Base-by-base conservation (phyloP, 2,797 vertebrate genomes). In the Neomorphus geoffroyi region DNA sequence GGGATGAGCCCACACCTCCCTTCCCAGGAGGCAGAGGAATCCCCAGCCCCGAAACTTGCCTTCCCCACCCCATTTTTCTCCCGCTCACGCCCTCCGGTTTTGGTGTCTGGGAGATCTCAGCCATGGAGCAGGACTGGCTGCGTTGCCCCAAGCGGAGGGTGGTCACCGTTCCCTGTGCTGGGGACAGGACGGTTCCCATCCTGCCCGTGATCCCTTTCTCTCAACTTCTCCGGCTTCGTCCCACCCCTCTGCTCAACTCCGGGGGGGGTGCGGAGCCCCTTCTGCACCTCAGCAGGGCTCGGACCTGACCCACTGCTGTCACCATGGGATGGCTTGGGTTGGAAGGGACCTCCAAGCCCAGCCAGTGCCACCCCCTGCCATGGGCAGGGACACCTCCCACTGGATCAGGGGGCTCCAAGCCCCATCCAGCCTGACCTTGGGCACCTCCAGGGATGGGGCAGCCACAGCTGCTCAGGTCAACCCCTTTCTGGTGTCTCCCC, bases 31-130 rank as follows among this genome's bases (percentile, higher is more conserved):
- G 39, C 65, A 67, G 37, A 60, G 50, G 39, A 54, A 46, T 58
- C 48, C 57, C 65, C 86, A 78, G 62, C 77, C 65, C 77, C 0
- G 3, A 54, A 58, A 88, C 73, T 58, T 27, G 73, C 60, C 27
- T 46, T 86, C 92, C 70, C 78, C 91, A 84, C 86, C 93, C 51
- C 93, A 75, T 87, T 92, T 92, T 91, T 91, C 9, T 57, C 18
- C 9, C 0, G 24, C 58, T 81, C 91, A 86, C 93, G 22, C 90
- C 86, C 86, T 85, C 3, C 0, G 10, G 41, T 23, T 67, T 43
- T 27, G 86, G n/a, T 87, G 53, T 18, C 3, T 3, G 80, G 75
- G 66, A 69, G 39, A 16, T 5, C 54, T 46, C 41, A n/a, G 67
- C 73, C 2, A 3, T 18, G 7, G 45, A 32, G 50, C 10, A 45